Conservation (phyloP, 1,140 invertebrate genomes). For the Aphaenogaster floridana region DNA sequence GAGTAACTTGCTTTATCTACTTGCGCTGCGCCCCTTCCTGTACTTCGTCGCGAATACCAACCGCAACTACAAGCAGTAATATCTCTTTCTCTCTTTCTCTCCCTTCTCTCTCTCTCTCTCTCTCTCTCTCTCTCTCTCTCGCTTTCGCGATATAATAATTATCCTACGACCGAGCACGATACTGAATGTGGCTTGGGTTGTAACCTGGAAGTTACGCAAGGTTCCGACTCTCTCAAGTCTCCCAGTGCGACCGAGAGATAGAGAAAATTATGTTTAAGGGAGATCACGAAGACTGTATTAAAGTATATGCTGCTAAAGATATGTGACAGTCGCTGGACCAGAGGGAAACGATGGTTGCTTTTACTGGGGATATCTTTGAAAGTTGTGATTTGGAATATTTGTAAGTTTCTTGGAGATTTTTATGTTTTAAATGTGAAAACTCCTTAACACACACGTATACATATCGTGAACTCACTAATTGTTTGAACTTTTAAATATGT, state of each 20-base stretch:
- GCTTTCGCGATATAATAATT: conserved; percentile 53
- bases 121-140: conserved; percentile 15
- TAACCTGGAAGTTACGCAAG: conserved; percentile 47
- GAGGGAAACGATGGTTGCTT: not conserved
- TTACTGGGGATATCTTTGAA: not conserved
- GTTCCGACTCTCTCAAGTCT: conserved; percentile 36
- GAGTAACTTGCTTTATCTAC: conserved; percentile 73
- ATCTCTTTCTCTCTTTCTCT: conserved; percentile 62
- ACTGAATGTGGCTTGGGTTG: conserved; percentile 40
- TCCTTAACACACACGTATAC: not conserved
- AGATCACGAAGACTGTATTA: conserved; percentile 27
- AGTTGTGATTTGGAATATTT: not conserved
- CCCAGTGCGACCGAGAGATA: not conserved
- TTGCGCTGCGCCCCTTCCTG: conserved; percentile 63
- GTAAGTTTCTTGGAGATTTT: not conserved
- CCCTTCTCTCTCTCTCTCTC: not conserved
- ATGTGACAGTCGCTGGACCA: not conserved
- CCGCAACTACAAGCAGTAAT: conserved; percentile 61
- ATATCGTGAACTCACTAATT: conserved; percentile 1
- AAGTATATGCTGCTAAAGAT: conserved; percentile 5
- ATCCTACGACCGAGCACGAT: conserved; percentile 50
- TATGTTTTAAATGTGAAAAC: not conserved
- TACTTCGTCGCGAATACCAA: conserved; percentile 61
- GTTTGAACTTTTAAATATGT: not conserved
- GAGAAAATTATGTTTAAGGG: conserved; percentile 44